Base-by-base conservation (phyloP, 1,140 invertebrate genomes). In the Caenorhabditis inopinata region DNA sequence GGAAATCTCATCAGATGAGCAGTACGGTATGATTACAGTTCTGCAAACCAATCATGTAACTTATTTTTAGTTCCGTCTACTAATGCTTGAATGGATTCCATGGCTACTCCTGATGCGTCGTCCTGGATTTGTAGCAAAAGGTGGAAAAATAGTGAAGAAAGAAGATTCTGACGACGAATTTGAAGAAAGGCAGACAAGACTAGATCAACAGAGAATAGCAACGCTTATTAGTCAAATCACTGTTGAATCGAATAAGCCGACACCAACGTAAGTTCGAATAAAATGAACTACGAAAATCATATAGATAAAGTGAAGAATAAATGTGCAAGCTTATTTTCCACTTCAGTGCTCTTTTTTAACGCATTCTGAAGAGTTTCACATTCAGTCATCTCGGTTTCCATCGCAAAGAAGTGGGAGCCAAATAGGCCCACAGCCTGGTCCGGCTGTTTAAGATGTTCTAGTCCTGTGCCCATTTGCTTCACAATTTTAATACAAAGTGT, bases 1-100 rank as follows among this genome's bases (percentile, higher is more conserved):
- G 95, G 82, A 95, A 97, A 90, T 98, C 95, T 81, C 82, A 80
- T 25, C 94, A 96, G 91, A 97, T 98, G 95, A 94, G 95, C 85
- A 92, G 93, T 88, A 96, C 95, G 95, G 96, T 98, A 93, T 93
- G 92, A 81, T 53, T 27, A 0, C 27, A 9, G 1, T 45, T 9
- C 7, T 29, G 14, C n/a, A 74, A 82, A 29, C 23, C 21, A 46
- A 46, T 45, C n/a, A 18, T 48, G n/a, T n/a, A 42, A 18, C 25
- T 6, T 32, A 1, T 1, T 9, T 83, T 47, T 23, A 84, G 83
- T 84, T 84, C 46, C 42, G 68, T 16, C 25, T 74, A 7, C 25
- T 85, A 14, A 80, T 85, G 49, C 58, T 85, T 14, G 68, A 82
- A 45, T 82, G 76, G 73, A 73, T 85, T 49, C 84, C 84, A 38